These are phyloP conservation scores for Coleophora deauratella DNA, from an alignment of 2,888 invertebrate species.

Conservation along the genomic window DNA sequence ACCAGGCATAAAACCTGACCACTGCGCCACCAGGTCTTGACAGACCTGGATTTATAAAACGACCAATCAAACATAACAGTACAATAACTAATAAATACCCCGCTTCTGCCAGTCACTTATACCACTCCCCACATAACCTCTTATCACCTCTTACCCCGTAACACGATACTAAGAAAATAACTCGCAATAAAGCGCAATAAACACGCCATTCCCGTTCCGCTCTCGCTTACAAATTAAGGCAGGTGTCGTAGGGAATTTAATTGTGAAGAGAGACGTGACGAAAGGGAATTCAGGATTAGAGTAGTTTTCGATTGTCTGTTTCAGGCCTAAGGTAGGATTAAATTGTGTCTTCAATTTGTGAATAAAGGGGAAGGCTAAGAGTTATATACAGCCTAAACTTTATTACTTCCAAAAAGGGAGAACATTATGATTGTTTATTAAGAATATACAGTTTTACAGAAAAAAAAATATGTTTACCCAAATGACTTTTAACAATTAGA, in stretches of 20 bases:
- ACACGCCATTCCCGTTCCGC: conserved; percentile 24
- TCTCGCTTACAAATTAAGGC: conserved; percentile 34
- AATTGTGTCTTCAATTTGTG: too few species aligned
- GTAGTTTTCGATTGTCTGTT: conserved; percentile 33
- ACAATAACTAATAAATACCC: background rate
- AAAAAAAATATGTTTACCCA: too few species aligned
- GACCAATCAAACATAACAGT: too few species aligned
- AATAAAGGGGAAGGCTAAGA: too few species aligned
- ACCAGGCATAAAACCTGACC: too few species aligned
- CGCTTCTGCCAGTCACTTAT: conserved; percentile 4
- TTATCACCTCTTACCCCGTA: conserved; percentile 10
- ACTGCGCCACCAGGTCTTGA: too few species aligned
- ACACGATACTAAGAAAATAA: conserved; percentile 26
- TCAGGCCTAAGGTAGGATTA: conserved; percentile 8
- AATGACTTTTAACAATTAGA: too few species aligned
- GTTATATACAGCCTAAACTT: conserved; percentile 21
- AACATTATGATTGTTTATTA: too few species aligned
- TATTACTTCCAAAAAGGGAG: too few species aligned
- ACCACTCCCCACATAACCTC: conserved; percentile 1
- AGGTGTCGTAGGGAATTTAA: conserved; percentile 20
- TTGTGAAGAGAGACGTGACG: conserved; percentile 12
- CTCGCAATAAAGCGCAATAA: conserved; percentile 30
- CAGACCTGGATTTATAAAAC: too few species aligned
- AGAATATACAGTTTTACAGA: too few species aligned
- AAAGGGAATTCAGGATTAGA: conserved; percentile 13